phyloP scores from a whole-genome alignment of 2,113 vertebrate genomes.

The Malurus elegans region DNA sequence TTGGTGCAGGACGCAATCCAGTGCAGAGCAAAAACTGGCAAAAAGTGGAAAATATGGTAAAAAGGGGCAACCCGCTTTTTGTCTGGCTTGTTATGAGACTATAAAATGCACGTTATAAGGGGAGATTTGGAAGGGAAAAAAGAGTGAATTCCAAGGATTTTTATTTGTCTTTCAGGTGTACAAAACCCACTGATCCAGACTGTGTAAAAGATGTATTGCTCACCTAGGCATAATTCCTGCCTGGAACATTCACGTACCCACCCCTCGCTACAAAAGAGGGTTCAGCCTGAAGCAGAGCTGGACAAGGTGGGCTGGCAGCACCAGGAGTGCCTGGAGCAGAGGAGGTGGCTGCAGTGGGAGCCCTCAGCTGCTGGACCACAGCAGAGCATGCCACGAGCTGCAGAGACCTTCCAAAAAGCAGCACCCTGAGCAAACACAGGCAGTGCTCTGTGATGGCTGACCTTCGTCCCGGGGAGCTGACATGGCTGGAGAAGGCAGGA shows the following conservation, averaged over 20 bases:
- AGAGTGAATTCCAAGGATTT: not conserved
- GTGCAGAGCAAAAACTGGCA: not conserved
- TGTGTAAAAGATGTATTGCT: not conserved
- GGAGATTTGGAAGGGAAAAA: not conserved
- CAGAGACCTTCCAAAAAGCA: not conserved
- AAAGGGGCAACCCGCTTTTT: not conserved
- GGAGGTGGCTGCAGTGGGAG: not conserved
- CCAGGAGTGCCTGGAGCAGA: not conserved
- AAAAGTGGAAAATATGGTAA: not conserved
- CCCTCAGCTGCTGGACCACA: not conserved
- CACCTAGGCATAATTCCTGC: not conserved
- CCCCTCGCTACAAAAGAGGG: fast-evolving
- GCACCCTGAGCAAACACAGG: not conserved
- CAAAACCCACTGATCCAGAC: not conserved
- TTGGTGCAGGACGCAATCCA: not conserved
- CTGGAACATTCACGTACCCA: not conserved
- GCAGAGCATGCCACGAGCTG: not conserved
- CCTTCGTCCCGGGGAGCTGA: not conserved
- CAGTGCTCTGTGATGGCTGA: not conserved
- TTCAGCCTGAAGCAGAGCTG: not conserved
- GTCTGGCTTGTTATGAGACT: not conserved
- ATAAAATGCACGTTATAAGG: not conserved
- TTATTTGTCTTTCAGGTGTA: not conserved
- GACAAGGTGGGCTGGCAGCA: no score
- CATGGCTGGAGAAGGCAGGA: not conserved